These are phyloP conservation scores for Oceanodroma tethys DNA, from an alignment of 2,113 vertebrate genomes.

Conservation along the genomic window DNA sequence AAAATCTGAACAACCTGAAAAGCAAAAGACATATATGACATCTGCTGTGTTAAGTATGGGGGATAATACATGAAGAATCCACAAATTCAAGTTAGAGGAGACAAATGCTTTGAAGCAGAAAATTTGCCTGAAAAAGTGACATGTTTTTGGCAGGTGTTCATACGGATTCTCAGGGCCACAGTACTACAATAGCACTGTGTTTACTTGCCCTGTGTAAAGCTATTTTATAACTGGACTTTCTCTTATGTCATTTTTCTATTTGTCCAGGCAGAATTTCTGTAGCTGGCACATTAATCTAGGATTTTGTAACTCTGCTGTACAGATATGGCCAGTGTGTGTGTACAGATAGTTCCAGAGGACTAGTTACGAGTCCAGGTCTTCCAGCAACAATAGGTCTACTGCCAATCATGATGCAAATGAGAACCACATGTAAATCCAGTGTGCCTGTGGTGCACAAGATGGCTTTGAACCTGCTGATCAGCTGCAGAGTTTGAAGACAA, in stretches of 20 bases:
- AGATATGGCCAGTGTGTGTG: rapidly evolving
- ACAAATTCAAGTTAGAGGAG: background rate
- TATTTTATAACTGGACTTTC: background rate
- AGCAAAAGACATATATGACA: background rate
- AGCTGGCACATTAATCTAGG: background rate
- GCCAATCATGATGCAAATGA: background rate
- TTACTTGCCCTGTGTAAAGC: background rate
- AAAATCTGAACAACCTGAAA: background rate
- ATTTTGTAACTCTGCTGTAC: background rate
- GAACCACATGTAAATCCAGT: background rate
- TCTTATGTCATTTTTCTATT: background rate
- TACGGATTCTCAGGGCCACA: background rate
- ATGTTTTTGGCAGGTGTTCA: background rate
- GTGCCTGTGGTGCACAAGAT: background rate
- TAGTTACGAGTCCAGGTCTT: background rate
- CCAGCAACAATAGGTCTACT: background rate
- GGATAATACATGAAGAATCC: background rate
- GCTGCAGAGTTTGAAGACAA: background rate
- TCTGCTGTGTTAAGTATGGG: background rate
- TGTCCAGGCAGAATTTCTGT: background rate
- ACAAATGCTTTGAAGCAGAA: background rate
- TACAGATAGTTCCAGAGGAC: background rate
- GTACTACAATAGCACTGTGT: background rate
- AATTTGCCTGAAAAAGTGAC: background rate
- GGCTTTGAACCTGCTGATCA: background rate